phyloP scores from a whole-genome alignment of 1,140 invertebrate species.

The Scaptomyza graminum region DNA sequence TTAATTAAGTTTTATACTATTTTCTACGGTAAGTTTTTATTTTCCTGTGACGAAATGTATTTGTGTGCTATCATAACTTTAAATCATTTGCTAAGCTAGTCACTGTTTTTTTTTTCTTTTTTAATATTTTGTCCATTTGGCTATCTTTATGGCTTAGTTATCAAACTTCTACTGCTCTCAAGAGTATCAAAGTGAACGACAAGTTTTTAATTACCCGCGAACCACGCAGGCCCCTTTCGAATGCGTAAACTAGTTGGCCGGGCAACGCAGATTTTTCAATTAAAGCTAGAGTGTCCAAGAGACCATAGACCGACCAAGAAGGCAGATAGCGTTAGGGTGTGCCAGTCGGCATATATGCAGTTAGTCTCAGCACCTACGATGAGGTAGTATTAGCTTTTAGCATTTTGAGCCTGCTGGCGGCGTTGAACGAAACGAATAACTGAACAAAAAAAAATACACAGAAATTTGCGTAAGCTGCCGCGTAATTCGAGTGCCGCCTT shows the following conservation, averaged over 20 bases:
- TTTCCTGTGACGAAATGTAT: too few species aligned
- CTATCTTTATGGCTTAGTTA: constrained; percentile 15
- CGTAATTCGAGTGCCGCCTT: constrained; percentile 69
- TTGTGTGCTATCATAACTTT: too few species aligned
- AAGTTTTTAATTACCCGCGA: constrained; percentile 75
- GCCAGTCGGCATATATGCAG: constrained; percentile 26
- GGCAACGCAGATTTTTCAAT: constrained; percentile 70
- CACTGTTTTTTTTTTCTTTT: too few species aligned
- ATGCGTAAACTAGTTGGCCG: constrained; percentile 76
- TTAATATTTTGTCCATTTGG: neutral
- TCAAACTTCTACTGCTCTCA: constrained; percentile 6
- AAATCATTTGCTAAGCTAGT: too few species aligned
- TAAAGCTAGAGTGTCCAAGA: constrained; percentile 53
- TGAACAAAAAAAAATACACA: constrained; percentile 5
- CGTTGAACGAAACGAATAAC: neutral
- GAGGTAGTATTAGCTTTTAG: constrained; percentile 35
- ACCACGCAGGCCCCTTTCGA: constrained; percentile 65
- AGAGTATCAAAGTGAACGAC: constrained; percentile 73
- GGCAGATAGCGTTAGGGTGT: constrained; percentile 70
- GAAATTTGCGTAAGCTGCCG: constrained; percentile 74
- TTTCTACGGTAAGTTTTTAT: too few species aligned
- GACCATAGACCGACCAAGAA: constrained; percentile 6
- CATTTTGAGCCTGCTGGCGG: constrained; percentile 38
- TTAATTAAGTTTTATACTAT: too few species aligned
- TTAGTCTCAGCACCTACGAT: constrained; percentile 55